phyloP scores from a whole-genome alignment of 2,888 invertebrate genomes.

The Plagiodera versicolora region DNA sequence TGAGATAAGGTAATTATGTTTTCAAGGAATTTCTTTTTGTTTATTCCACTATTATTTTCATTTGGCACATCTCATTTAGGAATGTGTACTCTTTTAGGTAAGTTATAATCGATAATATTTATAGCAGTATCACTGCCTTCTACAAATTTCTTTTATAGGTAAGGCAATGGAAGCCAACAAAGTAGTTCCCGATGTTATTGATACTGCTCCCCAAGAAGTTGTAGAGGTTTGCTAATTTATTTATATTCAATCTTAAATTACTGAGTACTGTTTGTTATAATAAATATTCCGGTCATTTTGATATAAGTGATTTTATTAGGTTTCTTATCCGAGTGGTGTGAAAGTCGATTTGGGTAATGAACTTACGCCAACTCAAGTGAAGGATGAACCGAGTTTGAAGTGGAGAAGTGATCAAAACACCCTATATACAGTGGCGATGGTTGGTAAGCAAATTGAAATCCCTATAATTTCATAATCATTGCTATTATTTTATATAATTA shows the following conservation, averaged over 20 bases:
- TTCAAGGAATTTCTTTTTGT: too few species aligned
- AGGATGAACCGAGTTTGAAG: conserved; percentile 54
- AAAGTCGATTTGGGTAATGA: conserved; percentile 43
- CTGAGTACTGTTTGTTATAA: too few species aligned
- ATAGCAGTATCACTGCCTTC: too few species aligned
- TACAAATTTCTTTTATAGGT: background rate
- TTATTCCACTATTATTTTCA: too few species aligned
- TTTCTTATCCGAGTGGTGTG: conserved; percentile 40
- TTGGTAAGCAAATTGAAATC: conserved; percentile 37
- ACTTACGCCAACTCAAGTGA: conserved; percentile 46
- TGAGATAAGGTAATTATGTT: too few species aligned
- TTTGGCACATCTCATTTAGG: too few species aligned
- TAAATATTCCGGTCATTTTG: too few species aligned
- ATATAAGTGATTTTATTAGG: conserved; percentile 11
- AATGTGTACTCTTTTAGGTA: too few species aligned
- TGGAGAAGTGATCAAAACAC: conserved; percentile 55
- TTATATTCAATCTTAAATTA: too few species aligned
- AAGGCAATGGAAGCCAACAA: conserved; percentile 43
- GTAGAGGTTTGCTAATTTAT: conserved; percentile 35
- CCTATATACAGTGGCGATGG: conserved; percentile 64
- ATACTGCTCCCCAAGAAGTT: conserved; percentile 39
- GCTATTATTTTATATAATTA: too few species aligned
- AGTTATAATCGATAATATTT: too few species aligned
- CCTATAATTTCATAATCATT: background rate
- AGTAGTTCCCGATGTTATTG: conserved; percentile 49